Evolutionary conservation across 2,113 vertebrate species (phyloP).

Genomic region (Xenus cinereus): DNA sequence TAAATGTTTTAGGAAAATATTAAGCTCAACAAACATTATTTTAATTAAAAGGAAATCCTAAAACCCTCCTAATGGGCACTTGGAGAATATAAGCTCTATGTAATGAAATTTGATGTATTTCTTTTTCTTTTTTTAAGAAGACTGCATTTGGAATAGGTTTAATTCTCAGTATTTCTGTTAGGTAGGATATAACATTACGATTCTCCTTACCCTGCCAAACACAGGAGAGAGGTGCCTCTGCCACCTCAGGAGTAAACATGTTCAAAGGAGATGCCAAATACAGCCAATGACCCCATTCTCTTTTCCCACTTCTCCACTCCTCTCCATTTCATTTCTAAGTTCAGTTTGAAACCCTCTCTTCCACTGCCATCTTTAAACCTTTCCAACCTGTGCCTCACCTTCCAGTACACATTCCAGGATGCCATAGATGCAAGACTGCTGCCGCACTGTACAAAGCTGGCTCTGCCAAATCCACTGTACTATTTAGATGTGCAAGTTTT

Average conservation of each 20-base stretch:
- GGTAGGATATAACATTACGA: background rate
- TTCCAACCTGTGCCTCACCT: background rate
- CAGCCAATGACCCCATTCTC: background rate
- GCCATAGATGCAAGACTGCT: background rate
- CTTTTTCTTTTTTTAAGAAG: background rate
- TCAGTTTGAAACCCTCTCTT: background rate
- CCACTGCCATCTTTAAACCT: background rate
- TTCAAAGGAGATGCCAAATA: background rate
- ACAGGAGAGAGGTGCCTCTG: background rate
- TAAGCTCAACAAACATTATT: slow-evolving; percentile 49
- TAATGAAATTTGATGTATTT: slow-evolving; percentile 23
- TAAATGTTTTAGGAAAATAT: slow-evolving; percentile 50
- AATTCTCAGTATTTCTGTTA: background rate
- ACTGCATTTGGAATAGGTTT: background rate
- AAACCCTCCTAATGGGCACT: slow-evolving; percentile 40
- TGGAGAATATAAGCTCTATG: slow-evolving; percentile 44
- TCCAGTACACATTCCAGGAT: background rate
- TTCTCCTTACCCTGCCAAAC: background rate
- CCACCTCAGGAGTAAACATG: background rate
- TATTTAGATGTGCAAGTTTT: background rate
- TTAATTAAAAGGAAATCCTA: slow-evolving; percentile 66
- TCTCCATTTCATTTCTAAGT: background rate
- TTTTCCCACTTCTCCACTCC: background rate
- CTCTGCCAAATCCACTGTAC: background rate
- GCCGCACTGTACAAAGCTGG: background rate